Base-by-base conservation (phyloP, 1,140 invertebrate species). In the Vollenhovia emeryi region DNA sequence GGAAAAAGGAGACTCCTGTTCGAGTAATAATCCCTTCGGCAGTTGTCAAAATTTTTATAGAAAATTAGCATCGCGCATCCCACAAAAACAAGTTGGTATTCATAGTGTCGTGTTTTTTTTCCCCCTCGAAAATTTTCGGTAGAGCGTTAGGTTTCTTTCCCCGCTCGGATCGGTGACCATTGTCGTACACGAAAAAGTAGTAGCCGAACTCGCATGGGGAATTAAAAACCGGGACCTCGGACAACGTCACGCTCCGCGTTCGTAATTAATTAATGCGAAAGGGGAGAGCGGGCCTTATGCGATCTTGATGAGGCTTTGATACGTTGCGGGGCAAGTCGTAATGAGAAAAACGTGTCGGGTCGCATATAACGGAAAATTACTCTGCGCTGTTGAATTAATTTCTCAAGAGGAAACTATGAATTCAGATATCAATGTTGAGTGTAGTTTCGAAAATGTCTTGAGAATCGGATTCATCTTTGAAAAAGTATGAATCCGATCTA, bases 301-400 rank as follows among this genome's bases (percentile, higher is more conserved):
- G 78, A 82, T 82, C 78, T 82, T 82, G 78, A 82, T 82, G 78
- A 73, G 78, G 66, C 66, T 82, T 82, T 82, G 78, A 82, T 82
- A 73, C 78, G 78, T 82, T 73, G 27, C n/a, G 18, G 78, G 66
- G 52, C 78, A 73, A 82, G 78, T 82, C 50, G 66, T 82, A 82
- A 82, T 82, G 78, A 82, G 78, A 82, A 82, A 82, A 82, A 82
- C 78, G 66, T 82, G 78, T 82, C 50, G 36, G 78, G 66, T 82
- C 50, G 66, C 64, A 71, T 82, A 50, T 82, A 82, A 82, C 66
- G 66, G 66, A 57, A 82, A 82, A 82, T 82, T 82, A 69, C 78
- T 24, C 48, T 30, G 78, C 59, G 66, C 66, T 55, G 66, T 82
- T 82, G 78, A 82, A 82, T 82, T 82, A 82, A 82, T 82, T 69